Evolutionary conservation across 2,888 invertebrate genomes (phyloP).

Genomic region (Calliphora vomitoria): DNA sequence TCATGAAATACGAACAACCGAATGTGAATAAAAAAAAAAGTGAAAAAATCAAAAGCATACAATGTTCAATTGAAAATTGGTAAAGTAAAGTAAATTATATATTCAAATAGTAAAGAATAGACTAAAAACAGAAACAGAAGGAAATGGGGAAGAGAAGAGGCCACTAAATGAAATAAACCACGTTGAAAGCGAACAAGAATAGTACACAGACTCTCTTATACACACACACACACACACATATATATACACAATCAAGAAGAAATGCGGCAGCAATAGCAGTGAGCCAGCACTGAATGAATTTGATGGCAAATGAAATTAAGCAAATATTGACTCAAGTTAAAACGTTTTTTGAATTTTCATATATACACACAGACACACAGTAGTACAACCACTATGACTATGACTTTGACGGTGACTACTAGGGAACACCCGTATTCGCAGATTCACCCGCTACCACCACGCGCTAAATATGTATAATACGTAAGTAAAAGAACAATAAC

Average conservation of each 20-base stretch:
- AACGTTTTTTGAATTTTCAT: slow-evolving; percentile 66
- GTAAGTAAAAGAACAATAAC: slow-evolving; percentile 30
- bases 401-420: slow-evolving; percentile 27
- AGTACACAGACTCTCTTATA: not conserved
- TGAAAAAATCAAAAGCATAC: slow-evolving; percentile 57
- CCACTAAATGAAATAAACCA: slow-evolving; percentile 51
- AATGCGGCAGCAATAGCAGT: slow-evolving; percentile 31
- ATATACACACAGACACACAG: slow-evolving; percentile 6
- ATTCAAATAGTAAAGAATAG: slow-evolving; percentile 73
- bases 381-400: slow-evolving; percentile 32
- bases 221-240: not conserved
- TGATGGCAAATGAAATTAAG: slow-evolving; percentile 72
- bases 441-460: slow-evolving; percentile 13
- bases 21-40: slow-evolving; percentile 12
- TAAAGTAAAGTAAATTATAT: slow-evolving; percentile 72
- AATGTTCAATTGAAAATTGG: slow-evolving; percentile 72
- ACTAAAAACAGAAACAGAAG: slow-evolving; percentile 38
- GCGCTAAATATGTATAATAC: slow-evolving; percentile 1
- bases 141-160: slow-evolving; percentile 11
- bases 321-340: slow-evolving; percentile 73
- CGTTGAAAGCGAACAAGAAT: slow-evolving; percentile 54
- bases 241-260: slow-evolving; percentile 16
- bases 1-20: slow-evolving; percentile 51
- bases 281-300: slow-evolving; percentile 60
- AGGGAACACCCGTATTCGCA: slow-evolving; percentile 24